Conservation (phyloP, 2,797 vertebrate genomes). For the Petrocephalus schoutedeni region DNA sequence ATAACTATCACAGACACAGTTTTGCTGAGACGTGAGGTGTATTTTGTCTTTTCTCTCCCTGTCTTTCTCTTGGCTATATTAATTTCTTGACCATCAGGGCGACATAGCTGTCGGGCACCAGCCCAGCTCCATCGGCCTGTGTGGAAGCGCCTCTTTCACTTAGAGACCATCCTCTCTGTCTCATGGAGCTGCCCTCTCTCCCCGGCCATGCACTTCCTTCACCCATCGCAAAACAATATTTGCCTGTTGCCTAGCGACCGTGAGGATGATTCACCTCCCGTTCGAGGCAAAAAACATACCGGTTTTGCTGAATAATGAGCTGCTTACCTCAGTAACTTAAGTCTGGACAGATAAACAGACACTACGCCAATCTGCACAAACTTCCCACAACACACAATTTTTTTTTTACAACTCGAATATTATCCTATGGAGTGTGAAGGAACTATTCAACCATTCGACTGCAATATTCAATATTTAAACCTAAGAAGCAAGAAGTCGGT, state of each 20-base stretch:
- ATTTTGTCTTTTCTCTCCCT: background rate
- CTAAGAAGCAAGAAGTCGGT: background rate
- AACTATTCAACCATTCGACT: background rate
- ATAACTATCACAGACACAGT: background rate
- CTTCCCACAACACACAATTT: background rate
- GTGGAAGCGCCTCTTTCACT: background rate
- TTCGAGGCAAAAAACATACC: slow-evolving; percentile 49
- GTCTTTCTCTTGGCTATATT: background rate
- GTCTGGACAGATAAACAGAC: slow-evolving; percentile 31
- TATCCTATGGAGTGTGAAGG: background rate
- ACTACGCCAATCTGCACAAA: background rate
- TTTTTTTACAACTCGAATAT: background rate
- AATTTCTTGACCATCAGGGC: background rate
- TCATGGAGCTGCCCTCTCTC: background rate
- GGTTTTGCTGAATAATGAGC: slow-evolving; percentile 55
- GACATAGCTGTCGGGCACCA: background rate
- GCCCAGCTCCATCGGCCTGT: too few relatives aligned
- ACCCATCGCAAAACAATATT: slow-evolving; percentile 58
- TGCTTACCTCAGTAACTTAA: slow-evolving; percentile 48
- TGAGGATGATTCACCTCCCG: slow-evolving; percentile 54
- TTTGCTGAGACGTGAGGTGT: background rate
- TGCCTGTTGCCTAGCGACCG: slow-evolving; percentile 64
- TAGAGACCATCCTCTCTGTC: background rate
- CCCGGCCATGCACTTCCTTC: slow-evolving; percentile 24
- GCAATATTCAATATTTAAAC: background rate